Evolutionary conservation across 2,888 invertebrate genomes (phyloP).

Genomic region (Melanophora roralis): DNA sequence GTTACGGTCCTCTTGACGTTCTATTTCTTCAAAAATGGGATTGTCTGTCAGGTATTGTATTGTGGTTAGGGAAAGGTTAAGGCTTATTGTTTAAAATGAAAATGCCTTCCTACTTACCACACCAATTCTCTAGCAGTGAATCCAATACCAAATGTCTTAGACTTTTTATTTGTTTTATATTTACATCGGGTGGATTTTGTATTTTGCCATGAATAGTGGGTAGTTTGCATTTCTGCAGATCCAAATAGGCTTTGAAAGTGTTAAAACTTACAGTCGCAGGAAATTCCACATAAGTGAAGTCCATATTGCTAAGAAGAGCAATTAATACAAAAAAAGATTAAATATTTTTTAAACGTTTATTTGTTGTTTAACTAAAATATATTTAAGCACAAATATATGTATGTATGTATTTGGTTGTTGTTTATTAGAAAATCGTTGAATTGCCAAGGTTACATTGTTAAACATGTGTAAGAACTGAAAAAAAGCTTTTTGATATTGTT

Average conservation of each 20-base stretch:
- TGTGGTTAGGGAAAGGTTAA: not conserved
- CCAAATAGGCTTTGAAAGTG: slow-evolving; percentile 74
- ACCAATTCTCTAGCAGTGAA: slow-evolving; percentile 74
- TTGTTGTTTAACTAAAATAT: not conserved
- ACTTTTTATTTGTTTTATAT: slow-evolving; percentile 68
- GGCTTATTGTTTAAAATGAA: not conserved
- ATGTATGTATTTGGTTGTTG: not conserved
- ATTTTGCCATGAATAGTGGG: slow-evolving; percentile 67
- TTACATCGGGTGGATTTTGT: slow-evolving; percentile 50
- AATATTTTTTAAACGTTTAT: not conserved
- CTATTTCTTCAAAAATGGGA: slow-evolving; percentile 72
- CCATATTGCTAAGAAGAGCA: slow-evolving; percentile 64
- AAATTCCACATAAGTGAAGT: slow-evolving; percentile 72
- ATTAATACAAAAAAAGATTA: no score
- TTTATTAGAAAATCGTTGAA: not conserved
- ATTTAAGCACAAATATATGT: no score
- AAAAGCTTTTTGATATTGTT: no score
- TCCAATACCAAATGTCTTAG: slow-evolving; percentile 74
- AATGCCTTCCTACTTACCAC: slow-evolving; percentile 66
- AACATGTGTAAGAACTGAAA: no score
- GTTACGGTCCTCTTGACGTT: slow-evolving; percentile 73
- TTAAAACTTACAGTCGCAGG: slow-evolving; percentile 75
- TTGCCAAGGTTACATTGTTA: slow-evolving; percentile 21
- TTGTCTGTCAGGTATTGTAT: slow-evolving; percentile 65
- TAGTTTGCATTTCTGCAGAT: slow-evolving; percentile 66